Conservation (phyloP, 2,888 invertebrate genomes). For the Mythimna loreyi region DNA sequence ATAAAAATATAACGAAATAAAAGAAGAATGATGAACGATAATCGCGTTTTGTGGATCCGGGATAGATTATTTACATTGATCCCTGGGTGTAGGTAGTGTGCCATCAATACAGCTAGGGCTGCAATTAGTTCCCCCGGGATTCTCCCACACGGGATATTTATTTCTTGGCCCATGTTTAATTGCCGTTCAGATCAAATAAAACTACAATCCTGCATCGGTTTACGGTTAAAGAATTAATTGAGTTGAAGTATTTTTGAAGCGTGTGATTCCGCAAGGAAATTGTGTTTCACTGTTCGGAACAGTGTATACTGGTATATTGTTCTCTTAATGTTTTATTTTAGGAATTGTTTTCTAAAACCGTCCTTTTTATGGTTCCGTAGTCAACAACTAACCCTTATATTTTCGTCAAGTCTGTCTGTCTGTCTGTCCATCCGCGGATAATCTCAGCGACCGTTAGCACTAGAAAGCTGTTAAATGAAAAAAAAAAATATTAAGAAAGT, state of each 20-base stretch:
- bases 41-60: conserved; percentile 79
- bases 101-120: conserved; percentile 88
- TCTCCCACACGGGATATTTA: conserved; percentile 82
- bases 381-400: too few relatives aligned
- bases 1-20: conserved; percentile 66
- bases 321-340: neutral
- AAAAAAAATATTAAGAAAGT: too few relatives aligned
- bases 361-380: too few relatives aligned
- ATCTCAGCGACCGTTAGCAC: too few relatives aligned
- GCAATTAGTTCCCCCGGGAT: conserved; percentile 87
- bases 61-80: conserved; percentile 87
- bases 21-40: conserved; percentile 76
- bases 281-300: conserved; percentile 21
- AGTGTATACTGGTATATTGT: conserved; percentile 22
- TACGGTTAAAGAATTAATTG: conserved; percentile 67
- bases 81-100: conserved; percentile 77
- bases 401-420: too few relatives aligned
- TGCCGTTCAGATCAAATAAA: conserved; percentile 75
- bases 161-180: conserved; percentile 82
- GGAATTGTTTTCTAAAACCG: neutral
- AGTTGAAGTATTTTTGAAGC: conserved; percentile 50
- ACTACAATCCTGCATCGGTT: conserved; percentile 69
- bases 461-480: too few relatives aligned
- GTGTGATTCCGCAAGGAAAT: conserved; percentile 31
- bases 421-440: too few relatives aligned